Conservation (phyloP, 2,888 invertebrate genomes). For the Escarpia spicata region DNA sequence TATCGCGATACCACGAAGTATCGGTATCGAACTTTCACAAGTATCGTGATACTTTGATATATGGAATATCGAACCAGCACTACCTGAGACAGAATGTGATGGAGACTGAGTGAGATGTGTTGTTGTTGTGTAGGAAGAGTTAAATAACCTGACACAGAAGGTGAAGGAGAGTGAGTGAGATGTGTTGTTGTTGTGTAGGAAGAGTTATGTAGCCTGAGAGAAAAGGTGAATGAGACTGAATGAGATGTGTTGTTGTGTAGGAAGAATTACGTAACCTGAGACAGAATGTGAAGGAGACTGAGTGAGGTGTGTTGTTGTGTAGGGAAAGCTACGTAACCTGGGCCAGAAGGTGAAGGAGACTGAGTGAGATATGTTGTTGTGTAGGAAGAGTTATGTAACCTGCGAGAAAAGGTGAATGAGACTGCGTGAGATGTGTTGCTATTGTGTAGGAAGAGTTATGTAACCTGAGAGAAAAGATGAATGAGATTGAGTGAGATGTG, state of each 20-base stretch:
- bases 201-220: background rate
- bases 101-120: background rate
- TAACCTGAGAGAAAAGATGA: slow-evolving; percentile 54
- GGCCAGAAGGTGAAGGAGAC: no score
- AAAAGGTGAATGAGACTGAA: background rate
- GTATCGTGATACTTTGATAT: no score
- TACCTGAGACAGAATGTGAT: no score
- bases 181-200: no score
- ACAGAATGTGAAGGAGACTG: no score
- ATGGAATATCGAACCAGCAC: no score
- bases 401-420: no score
- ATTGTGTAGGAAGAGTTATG: slow-evolving; percentile 28
- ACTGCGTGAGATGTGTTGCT: no score
- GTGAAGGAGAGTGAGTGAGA: slow-evolving; percentile 49
- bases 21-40: no score
- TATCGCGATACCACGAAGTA: no score
- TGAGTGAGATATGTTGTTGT: no score
- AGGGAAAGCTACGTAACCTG: slow-evolving; percentile 42
- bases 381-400: background rate
- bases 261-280: background rate
- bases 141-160: slow-evolving; percentile 54
- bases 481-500: slow-evolving; percentile 52
- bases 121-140: slow-evolving; percentile 54
- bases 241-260: background rate
- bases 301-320: background rate